phyloP scores from a whole-genome alignment of 37 sponge, comb jelly and placozoan species.

The Tethya wilhelma region DNA sequence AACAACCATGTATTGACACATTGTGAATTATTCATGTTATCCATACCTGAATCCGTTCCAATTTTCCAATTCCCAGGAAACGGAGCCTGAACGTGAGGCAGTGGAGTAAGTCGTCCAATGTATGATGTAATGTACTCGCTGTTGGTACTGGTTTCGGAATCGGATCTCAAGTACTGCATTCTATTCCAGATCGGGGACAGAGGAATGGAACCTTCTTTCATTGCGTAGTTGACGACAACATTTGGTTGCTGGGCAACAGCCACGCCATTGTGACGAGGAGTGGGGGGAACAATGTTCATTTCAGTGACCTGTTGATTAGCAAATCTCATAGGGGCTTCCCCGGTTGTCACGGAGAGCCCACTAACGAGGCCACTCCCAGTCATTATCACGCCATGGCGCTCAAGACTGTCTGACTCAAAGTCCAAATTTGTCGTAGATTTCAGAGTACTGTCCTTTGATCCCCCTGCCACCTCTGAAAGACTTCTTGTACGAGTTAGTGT shows the following conservation, averaged over 20 bases:
- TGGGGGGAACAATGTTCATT: background rate
- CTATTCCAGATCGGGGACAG: conserved; percentile 80
- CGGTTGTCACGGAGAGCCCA: background rate
- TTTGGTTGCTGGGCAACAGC: conserved; percentile 39
- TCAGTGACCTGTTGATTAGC: background rate
- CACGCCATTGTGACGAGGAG: background rate
- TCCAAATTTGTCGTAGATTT: conserved; percentile 16
- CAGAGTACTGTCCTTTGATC: conserved; percentile 42
- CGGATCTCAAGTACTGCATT: conserved; percentile 23
- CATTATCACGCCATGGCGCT: background rate
- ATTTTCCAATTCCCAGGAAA: background rate
- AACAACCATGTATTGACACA: no score
- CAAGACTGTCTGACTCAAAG: conserved; percentile 48
- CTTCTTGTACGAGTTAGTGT: background rate
- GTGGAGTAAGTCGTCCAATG: conserved; percentile 33
- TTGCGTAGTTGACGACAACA: conserved; percentile 52
- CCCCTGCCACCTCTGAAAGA: background rate
- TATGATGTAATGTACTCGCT: conserved; percentile 65
- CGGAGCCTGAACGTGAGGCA: background rate
- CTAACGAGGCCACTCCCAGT: no score
- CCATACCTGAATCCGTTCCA: background rate
- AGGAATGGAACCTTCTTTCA: conserved; percentile 12
- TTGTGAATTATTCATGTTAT: no score
- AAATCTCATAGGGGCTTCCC: background rate
- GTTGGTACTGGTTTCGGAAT: conserved; percentile 40